phyloP scores from a whole-genome alignment of 1,140 invertebrate species.

The Cydia splendana region DNA sequence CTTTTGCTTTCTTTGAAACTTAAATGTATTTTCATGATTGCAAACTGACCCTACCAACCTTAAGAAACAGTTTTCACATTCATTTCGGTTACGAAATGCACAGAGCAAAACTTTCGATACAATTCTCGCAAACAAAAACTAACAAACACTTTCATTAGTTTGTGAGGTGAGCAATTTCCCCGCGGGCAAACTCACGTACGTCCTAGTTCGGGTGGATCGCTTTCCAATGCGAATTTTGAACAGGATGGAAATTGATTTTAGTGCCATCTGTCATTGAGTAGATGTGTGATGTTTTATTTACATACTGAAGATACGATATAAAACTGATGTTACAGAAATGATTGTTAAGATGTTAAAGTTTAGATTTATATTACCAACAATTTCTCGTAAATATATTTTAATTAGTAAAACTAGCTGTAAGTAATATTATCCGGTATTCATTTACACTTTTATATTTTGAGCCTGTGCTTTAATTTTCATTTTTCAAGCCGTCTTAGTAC shows the following conservation, averaged over 20 bases:
- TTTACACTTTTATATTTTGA: too few relatives aligned
- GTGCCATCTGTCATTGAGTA: slow-evolving; percentile 40
- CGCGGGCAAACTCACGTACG: slow-evolving; percentile 43
- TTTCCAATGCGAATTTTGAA: slow-evolving; percentile 45
- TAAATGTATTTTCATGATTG: neutral
- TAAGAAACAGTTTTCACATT: slow-evolving; percentile 14
- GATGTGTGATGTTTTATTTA: neutral
- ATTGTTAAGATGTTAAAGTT: too few relatives aligned
- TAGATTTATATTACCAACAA: too few relatives aligned
- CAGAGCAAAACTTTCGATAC: slow-evolving; percentile 22
- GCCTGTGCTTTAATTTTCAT: too few relatives aligned
- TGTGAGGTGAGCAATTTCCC: slow-evolving; percentile 17
- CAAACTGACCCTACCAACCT: slow-evolving; percentile 7
- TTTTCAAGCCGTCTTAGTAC: too few relatives aligned
- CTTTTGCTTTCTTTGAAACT: neutral
- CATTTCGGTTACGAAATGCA: neutral
- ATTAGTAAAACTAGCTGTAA: too few relatives aligned
- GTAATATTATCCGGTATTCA: too few relatives aligned
- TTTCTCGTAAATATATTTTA: too few relatives aligned
- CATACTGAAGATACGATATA: too few relatives aligned
- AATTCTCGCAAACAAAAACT: slow-evolving; percentile 29
- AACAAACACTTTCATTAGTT: slow-evolving; percentile 23
- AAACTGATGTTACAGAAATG: too few relatives aligned
- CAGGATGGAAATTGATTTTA: slow-evolving; percentile 32
- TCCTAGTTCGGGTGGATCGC: slow-evolving; percentile 40